Base-by-base conservation (phyloP, 2,888 invertebrate species). In the Caenorhabditis sp. region DNA sequence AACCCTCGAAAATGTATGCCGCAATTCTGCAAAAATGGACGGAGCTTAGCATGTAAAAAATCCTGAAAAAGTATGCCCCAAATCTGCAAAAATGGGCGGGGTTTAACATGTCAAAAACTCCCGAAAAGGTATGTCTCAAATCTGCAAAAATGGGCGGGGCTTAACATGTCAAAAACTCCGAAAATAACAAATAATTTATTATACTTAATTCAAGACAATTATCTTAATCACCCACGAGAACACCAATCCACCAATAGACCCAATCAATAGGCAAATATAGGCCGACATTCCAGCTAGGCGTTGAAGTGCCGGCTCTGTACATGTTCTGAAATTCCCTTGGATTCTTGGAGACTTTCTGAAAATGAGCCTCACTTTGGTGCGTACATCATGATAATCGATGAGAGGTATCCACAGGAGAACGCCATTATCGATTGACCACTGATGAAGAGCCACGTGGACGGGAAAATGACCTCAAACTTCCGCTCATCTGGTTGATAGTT, bases 371-470 rank as follows among this genome's bases (percentile, higher is more conserved):
- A 56, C 56, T 36, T 91, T 58, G 94, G 92, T 63, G 94, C 93
- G 89, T 94, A 95, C 94, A 95, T 95, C 95, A 96, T 95, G 61
- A 92, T 92, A 25, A 95, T 89, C 23, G 95, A 94, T 88, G 94
- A 95, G 83, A 93, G 93, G 88, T 99, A 97, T 0, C 99, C 99
- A 43, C 94, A 94, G 65, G 93, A 93, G 85, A 95, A 91, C 5
- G 94, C 95, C 90, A 97, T 91, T 1, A 93, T 84, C 0, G 92
- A 90, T 0, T 92, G 76, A 57, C 77, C 68, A 63, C 80, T n/a
- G 53, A 85, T 67, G 75, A 79, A 86, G 36, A 67, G 26, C 77
- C 77, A 84, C 88, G 97, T 96, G 82, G 91, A 92, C 43, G 90
- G 63, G 59, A 97, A 91, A 27, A 92, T 88, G 20, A 96, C 92